Percentiles rank a stretch among this genome's conserved stretches.
These are phyloP conservation scores for Drosophila ustulata DNA, from an alignment of 2,888 invertebrate species.

Conservation along the genomic window DNA sequence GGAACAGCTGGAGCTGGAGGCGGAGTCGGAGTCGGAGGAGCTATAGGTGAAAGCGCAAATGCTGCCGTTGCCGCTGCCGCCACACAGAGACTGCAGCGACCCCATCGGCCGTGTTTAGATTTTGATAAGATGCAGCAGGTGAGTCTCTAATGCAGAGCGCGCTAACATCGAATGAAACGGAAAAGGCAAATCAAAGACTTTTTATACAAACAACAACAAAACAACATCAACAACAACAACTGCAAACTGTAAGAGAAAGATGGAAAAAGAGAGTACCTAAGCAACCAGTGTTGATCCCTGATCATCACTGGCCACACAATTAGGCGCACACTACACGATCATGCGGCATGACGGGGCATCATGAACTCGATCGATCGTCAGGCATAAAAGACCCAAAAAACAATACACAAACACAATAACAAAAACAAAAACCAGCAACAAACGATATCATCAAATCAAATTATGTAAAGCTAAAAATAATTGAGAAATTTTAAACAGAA, in stretches of 20 bases:
- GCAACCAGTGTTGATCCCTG: constrained; percentile 29
- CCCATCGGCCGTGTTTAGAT: constrained; percentile 95
- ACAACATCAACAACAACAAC: constrained; percentile 48
- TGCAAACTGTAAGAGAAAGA: constrained; percentile 37
- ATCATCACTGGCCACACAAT: constrained; percentile 43
- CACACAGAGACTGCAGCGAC: constrained; percentile 86
- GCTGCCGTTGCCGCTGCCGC: constrained; percentile 64
- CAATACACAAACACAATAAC: constrained; percentile 20
- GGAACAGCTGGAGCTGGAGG: constrained; percentile 11
- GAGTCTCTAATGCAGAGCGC: constrained; percentile 85
- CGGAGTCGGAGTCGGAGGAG: constrained; percentile 20
- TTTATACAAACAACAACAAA: constrained; percentile 66
- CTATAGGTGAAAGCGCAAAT: constrained; percentile 27
- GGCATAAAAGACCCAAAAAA: constrained; percentile 10
- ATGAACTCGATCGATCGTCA: constrained; percentile 5
- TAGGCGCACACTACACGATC: constrained; percentile 57
- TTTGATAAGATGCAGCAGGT: constrained; percentile 99
- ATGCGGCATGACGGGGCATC: constrained; percentile 13
- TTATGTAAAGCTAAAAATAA: constrained; percentile 65
- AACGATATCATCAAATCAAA: constrained; percentile 72
- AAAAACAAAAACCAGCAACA: constrained; percentile 36
- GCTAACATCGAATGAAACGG: constrained; percentile 56
- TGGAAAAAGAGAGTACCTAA: constrained; percentile 43
- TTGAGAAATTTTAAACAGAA: constrained; percentile 62
- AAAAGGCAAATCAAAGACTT: constrained; percentile 75